phyloP scores from a whole-genome alignment of 2,888 invertebrate species.

The Clostera curtula region DNA sequence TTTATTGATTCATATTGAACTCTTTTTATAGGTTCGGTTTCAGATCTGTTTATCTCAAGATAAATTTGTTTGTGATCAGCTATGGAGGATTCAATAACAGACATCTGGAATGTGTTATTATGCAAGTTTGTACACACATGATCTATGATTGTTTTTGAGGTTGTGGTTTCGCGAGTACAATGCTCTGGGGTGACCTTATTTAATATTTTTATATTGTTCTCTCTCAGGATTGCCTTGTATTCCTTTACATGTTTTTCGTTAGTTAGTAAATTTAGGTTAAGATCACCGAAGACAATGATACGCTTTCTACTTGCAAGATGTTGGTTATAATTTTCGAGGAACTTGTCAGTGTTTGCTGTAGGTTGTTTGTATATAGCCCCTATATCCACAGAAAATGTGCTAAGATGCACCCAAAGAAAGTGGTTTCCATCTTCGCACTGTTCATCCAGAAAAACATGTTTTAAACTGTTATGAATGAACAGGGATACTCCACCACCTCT shows the following conservation, averaged over 20 bases:
- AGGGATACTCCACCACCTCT: conserved; percentile 3
- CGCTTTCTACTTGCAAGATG: conserved; percentile 9
- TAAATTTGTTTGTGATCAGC: conserved; percentile 21
- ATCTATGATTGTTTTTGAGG: conserved; percentile 17
- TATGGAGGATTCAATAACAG: conserved; percentile 13
- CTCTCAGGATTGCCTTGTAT: conserved; percentile 7
- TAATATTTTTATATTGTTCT: conserved; percentile 8
- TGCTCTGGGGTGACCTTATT: conserved; percentile 13
- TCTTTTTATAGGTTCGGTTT: conserved; percentile 1
- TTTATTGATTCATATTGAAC: conserved; percentile 1
- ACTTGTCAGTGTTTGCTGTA: conserved; percentile 7
- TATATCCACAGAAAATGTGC: conserved; percentile 1
- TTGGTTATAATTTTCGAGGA: conserved; percentile 8
- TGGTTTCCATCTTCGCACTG: neutral
- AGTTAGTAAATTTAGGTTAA: conserved; percentile 7
- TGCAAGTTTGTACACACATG: conserved; percentile 16
- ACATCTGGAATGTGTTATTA: conserved; percentile 13
- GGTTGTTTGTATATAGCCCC: neutral
- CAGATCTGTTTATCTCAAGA: conserved; percentile 5
- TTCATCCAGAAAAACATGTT: neutral
- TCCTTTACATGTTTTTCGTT: neutral
- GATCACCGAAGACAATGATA: too few species aligned
- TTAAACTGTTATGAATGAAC: neutral
- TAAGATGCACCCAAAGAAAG: neutral
- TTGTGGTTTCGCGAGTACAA: conserved; percentile 12